Evolutionary conservation across 2,797 vertebrate species (phyloP).

Genomic region (Peromyscus melanophrys): DNA sequence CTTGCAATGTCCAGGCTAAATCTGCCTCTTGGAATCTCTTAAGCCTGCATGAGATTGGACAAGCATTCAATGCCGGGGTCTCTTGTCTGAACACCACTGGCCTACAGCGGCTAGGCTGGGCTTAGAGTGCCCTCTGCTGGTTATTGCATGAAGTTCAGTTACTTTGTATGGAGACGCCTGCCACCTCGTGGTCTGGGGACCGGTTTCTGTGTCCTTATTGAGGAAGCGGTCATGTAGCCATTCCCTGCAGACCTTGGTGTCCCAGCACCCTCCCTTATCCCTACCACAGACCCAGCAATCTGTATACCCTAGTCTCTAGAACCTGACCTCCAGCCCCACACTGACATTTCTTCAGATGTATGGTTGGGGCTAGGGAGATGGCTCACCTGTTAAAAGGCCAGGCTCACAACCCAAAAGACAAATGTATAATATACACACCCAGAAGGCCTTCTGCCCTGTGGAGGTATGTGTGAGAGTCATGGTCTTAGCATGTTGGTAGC

Average conservation of each 20-base stretch:
- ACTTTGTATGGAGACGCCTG: neutral
- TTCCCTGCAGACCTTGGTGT: neutral
- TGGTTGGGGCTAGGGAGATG: neutral
- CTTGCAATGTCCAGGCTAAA: neutral
- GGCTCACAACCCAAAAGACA: neutral
- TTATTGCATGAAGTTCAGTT: neutral
- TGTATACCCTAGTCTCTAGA: neutral
- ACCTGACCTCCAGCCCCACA: neutral
- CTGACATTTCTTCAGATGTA: neutral
- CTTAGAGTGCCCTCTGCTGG: conserved; percentile 73
- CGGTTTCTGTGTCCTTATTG: neutral
- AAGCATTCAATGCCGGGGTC: neutral
- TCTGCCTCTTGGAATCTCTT: neutral
- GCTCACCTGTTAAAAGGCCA: neutral
- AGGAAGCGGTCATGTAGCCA: neutral
- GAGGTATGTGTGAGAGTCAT: neutral
- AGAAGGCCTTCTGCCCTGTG: neutral
- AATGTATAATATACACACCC: neutral
- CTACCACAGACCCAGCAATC: neutral
- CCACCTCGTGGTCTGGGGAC: neutral
- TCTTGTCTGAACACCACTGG: no score
- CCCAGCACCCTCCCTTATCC: neutral
- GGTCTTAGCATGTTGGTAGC: neutral
- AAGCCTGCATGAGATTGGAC: no score
- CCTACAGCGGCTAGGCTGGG: neutral